These are phyloP conservation scores for Zaprionus taronus DNA, from an alignment of 1,140 invertebrate species.

Conservation along the genomic window DNA sequence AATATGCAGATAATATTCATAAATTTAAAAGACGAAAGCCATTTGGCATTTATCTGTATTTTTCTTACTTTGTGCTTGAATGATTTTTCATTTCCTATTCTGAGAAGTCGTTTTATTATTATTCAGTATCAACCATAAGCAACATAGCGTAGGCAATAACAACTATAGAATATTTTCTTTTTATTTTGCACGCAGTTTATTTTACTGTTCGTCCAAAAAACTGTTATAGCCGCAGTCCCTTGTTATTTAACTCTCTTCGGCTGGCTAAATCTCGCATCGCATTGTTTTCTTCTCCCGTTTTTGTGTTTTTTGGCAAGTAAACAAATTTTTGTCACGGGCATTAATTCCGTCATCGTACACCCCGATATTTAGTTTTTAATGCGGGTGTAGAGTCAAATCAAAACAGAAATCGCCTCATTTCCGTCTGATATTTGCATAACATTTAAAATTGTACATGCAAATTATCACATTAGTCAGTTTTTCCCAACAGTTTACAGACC, in stretches of 20 bases:
- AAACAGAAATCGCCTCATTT: conserved; percentile 71
- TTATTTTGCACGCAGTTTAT: conserved; percentile 51
- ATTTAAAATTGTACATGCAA: conserved; percentile 72
- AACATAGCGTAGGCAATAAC: conserved; percentile 41
- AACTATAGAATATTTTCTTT: conserved; percentile 51
- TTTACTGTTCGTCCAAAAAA: conserved; percentile 34
- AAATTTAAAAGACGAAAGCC: conserved; percentile 46
- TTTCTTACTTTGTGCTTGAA: conserved; percentile 77
- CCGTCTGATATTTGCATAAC: conserved; percentile 74
- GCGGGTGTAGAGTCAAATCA: conserved; percentile 63
- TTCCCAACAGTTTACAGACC: background rate
- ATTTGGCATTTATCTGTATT: conserved; percentile 75
- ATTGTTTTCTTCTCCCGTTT: conserved; percentile 8
- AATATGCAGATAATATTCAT: conserved; percentile 16
- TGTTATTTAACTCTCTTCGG: background rate
- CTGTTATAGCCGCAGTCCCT: conserved; percentile 24
- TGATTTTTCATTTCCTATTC: conserved; percentile 75
- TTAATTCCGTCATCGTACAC: conserved; percentile 4
- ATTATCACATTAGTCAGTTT: conserved; percentile 68
- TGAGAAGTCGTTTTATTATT: conserved; percentile 62
- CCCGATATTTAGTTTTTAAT: conserved; percentile 74
- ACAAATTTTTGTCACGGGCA: conserved; percentile 57
- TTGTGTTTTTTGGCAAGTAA: conserved; percentile 49
- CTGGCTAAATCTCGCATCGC: background rate
- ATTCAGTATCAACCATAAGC: conserved; percentile 48